A percentile compares a stretch with the other conserved stretches of the same genome.
Evolutionary conservation across 2,888 invertebrate species (phyloP).

Genomic region (Aromia moschata): DNA sequence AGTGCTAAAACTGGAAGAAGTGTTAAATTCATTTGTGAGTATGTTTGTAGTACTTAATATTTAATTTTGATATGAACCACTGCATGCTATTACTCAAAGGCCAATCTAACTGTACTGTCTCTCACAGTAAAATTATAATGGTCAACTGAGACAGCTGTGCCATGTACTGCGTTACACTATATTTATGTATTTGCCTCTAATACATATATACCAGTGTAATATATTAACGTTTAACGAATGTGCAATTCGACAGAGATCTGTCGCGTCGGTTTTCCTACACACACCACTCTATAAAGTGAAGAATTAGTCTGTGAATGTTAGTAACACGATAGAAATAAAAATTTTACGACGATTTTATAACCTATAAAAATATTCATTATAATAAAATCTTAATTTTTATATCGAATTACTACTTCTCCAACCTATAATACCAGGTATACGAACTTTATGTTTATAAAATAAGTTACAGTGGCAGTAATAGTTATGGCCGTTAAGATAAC

Average conservation of each 20-base stretch:
- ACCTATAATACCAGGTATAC: neutral
- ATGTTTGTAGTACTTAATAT: too few relatives aligned
- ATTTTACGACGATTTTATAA: slow-evolving; percentile 3
- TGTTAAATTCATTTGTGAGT: too few relatives aligned
- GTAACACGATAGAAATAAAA: neutral
- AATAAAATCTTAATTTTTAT: slow-evolving; percentile 11
- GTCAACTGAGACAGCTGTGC: neutral
- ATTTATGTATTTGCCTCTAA: too few relatives aligned
- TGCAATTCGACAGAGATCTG: too few relatives aligned
- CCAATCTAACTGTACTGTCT: too few relatives aligned
- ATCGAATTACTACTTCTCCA: neutral
- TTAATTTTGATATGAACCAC: too few relatives aligned
- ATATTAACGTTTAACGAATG: neutral
- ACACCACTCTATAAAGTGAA: neutral
- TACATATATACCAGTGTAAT: neutral
- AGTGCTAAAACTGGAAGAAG: too few relatives aligned
- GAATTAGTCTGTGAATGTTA: neutral
- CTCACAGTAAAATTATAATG: neutral
- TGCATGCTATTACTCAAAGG: too few relatives aligned
- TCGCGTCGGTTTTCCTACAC: neutral
- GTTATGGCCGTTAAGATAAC: too few relatives aligned
- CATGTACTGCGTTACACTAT: neutral
- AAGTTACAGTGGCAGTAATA: neutral
- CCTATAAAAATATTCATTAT: slow-evolving; percentile 10
- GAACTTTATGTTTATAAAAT: neutral